Evolutionary conservation across 2,113 vertebrate genomes (phyloP), one percentile per base, ranked within the genome.

Genomic region (Toxostoma redivivum): DNA sequence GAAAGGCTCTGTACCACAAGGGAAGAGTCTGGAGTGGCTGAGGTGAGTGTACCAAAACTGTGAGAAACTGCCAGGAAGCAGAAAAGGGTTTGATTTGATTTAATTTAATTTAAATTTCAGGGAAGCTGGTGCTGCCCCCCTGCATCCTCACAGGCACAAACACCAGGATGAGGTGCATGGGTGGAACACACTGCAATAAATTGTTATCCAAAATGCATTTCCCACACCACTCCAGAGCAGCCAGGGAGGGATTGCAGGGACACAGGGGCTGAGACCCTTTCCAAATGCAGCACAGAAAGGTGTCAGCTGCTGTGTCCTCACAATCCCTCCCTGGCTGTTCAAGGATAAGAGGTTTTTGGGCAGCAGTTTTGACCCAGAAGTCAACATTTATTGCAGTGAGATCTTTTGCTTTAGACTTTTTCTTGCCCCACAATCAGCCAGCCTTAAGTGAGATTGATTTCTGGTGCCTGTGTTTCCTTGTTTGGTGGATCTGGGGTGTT

Each of bases 131-230:
- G 53, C 65, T 84, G 60, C 38, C 40, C 15, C 20, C 11, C 37
- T 42, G 27, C 35, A 31, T 15, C 60, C 38, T 35, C 69, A 33
- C 24, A 24, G 6, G 6, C 11, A 7, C 25, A 48, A 38, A 14
- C 30, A 25, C 12, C 60, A 58, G 51, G 38, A 8, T 2, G 0
- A 0, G 1, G 17, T 19, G n/a, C 24, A 7, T 10, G 28, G 15
- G 10, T n/a, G 35, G n/a, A 47, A 62, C 35, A 67, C 5, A 1
- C 13, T 76, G 67, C 37, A 42, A n/a, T 42, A 67, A 78, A 42
- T 23, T 72, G 7, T 10, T 47, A 12, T 7, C 33, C 79, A 56
- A 35, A 72, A 56, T 7, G 1, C 8, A 37, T 12, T 64, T 48
- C 16, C 37, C n/a, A 61, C 15, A 6, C 20, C 21, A 13, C 6